A percentile compares a stretch with the other conserved stretches of the same genome.
Conservation (phyloP, 2,113 vertebrate species). For the Trochalopteron elliotii region DNA sequence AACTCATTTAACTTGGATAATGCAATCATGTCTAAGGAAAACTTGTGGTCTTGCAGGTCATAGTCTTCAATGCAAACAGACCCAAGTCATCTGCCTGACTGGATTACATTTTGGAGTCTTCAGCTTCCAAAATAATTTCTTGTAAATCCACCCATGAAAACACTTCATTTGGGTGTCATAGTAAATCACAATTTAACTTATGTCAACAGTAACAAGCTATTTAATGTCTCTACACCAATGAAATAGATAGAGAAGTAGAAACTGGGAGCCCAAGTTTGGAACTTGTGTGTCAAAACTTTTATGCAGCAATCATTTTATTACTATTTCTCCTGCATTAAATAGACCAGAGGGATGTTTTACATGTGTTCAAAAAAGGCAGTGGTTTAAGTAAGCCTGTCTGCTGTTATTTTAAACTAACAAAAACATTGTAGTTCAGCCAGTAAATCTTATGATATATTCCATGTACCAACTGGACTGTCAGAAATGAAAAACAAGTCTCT, state of each 20-base stretch:
- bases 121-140: neutral
- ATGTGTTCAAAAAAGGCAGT: conserved; percentile 48
- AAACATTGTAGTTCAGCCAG: conserved; percentile 25
- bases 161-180: neutral
- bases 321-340: neutral
- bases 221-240: neutral
- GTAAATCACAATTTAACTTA: neutral
- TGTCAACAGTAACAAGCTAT: neutral
- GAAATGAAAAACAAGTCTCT: conserved; percentile 47
- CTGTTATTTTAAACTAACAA: conserved; percentile 38
- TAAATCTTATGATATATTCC: conserved; percentile 42
- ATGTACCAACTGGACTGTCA: conserved; percentile 37
- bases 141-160: neutral
- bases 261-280: neutral
- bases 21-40: neutral
- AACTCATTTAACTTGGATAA: neutral
- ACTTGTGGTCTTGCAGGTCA: neutral
- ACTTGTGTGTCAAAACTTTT: neutral
- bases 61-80: neutral
- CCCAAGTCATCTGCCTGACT: neutral
- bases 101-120: neutral
- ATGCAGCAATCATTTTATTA: neutral
- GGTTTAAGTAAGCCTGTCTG: conserved; percentile 7
- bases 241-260: neutral
- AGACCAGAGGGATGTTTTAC: neutral